Evolutionary conservation across 2,797 vertebrate genomes (phyloP), one percentile per base, ranked within the genome.

Genomic region (Scleropages formosus): DNA sequence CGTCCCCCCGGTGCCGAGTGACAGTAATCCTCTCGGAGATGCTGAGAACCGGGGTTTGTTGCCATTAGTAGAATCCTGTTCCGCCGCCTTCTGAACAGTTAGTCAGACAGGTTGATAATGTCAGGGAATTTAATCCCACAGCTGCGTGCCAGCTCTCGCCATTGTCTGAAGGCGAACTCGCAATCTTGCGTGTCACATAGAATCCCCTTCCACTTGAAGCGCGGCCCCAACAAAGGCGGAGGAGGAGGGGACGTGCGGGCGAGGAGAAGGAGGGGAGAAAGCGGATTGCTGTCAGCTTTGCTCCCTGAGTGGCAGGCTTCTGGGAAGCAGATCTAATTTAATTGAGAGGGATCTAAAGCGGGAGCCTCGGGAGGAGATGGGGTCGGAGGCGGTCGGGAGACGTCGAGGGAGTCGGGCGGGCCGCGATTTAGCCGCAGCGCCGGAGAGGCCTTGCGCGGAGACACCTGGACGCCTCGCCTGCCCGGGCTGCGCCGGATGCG

Each of bases 51-150:
- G 79, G 82, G 79, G 76, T 85, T 88, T 90, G 81, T 87, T 91
- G 83, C 84, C 80, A 82, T 89, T 90, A 87, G 78, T 85, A 85
- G 88, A 82, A 86, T 86, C 84, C 80, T 82, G 81, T 89, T 81
- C 67, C 73, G 68, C 78, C 73, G 79, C 80, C 85, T 83, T 74
- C 77, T 84, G 68, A 74, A 74, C 74, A 85, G 83, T 83, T 83
- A 82, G 64, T 78, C 89, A 78, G 82, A 74, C 85, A 85, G 8
- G n/a, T 70, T 89, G 85, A 84, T 88, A 85, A 86, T 88, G 82
- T 87, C 78, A 81, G 82, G 77, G 84, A 85, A 85, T 84, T 81
- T 81, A 83, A 84, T 84, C 83, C 78, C 69, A 13, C 65, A 26
- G 63, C 78, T 63, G 77, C 49, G 51, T 79, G 76, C 78, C 78